phyloP scores from a whole-genome alignment of 2,888 invertebrate species.

The Latrodectus hesperus region DNA sequence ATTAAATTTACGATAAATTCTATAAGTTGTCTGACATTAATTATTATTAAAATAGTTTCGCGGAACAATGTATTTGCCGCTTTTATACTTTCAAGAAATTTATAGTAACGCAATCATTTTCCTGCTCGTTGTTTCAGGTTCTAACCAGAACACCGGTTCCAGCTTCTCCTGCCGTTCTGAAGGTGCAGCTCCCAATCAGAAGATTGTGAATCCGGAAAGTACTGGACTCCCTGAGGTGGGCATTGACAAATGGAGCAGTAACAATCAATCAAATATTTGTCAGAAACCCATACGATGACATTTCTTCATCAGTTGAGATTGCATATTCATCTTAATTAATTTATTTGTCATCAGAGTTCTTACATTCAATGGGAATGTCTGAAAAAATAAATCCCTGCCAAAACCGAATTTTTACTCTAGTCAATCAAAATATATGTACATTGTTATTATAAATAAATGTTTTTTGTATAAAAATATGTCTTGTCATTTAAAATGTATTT shows the following conservation, averaged over 20 bases:
- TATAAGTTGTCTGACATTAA: too few species aligned
- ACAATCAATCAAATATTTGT: slow-evolving; percentile 44
- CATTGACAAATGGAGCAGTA: slow-evolving; percentile 48
- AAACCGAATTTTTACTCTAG: slow-evolving; percentile 67
- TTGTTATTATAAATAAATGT: slow-evolving; percentile 62
- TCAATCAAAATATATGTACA: slow-evolving; percentile 63
- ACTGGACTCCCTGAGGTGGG: slow-evolving; percentile 13
- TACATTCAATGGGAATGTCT: slow-evolving; percentile 40
- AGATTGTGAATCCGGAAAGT: slow-evolving; percentile 13
- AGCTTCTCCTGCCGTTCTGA: slow-evolving; percentile 48
- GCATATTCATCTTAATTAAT: slow-evolving; percentile 50
- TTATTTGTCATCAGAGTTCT: slow-evolving; percentile 33
- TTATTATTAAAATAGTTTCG: too few species aligned
- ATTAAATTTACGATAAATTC: too few species aligned
- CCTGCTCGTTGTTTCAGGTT: not conserved
- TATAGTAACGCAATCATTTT: not conserved
- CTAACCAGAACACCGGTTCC: slow-evolving; percentile 19
- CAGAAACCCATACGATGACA: slow-evolving; percentile 58
- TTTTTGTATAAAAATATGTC: slow-evolving; percentile 4
- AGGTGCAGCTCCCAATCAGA: slow-evolving; percentile 22
- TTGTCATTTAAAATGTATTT: too few species aligned
- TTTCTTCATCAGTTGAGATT: slow-evolving; percentile 20
- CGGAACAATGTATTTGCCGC: too few species aligned
- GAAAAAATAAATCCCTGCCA: slow-evolving; percentile 51
- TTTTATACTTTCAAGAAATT: not conserved